Conservation (phyloP, 1,140 invertebrate species). For the Chlorops oryzae region DNA sequence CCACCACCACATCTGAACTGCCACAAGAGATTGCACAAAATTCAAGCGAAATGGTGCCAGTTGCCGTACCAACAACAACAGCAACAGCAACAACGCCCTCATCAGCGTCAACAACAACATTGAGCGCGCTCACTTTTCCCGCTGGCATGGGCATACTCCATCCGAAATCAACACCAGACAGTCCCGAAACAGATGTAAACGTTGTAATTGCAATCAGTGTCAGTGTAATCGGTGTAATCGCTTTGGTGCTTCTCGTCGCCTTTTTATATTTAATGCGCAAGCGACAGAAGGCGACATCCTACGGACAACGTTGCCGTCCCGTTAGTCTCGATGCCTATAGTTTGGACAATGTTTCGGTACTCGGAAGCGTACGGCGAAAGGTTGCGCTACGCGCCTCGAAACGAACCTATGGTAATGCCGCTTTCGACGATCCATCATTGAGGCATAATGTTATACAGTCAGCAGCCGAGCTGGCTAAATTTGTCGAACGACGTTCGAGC, state of each 20-base stretch:
- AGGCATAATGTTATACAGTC: constrained; percentile 36
- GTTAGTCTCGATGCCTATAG: constrained; percentile 84
- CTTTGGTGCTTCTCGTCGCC: constrained; percentile 58
- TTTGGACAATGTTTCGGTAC: constrained; percentile 80
- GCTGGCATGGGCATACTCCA: too few relatives aligned
- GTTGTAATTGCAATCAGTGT: constrained; percentile 53
- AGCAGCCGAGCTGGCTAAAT: constrained; percentile 59
- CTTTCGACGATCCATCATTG: constrained; percentile 76
- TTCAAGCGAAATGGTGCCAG: constrained; percentile 14
- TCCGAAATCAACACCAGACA: constrained; percentile 12
- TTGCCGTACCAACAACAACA: constrained; percentile 12
- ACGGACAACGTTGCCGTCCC: constrained; percentile 78
- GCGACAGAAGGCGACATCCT: constrained; percentile 60
- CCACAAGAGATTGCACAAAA: not conserved
- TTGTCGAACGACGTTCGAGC: constrained; percentile 63
- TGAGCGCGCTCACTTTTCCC: constrained; percentile 9
- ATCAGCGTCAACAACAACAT: constrained; percentile 5
- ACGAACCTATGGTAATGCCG: constrained; percentile 82
- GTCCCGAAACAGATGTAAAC: constrained; percentile 39
- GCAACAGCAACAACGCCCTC: not conserved
- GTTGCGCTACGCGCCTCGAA: constrained; percentile 68
- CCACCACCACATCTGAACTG: constrained; percentile 9
- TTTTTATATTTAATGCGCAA: constrained; percentile 67
- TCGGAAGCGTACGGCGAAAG: constrained; percentile 68
- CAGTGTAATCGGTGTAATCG: constrained; percentile 51